A percentile compares a stretch with the other conserved stretches of the same genome.
Conservation (phyloP, 23 tunicate species). For the Trididemnum clinides region DNA sequence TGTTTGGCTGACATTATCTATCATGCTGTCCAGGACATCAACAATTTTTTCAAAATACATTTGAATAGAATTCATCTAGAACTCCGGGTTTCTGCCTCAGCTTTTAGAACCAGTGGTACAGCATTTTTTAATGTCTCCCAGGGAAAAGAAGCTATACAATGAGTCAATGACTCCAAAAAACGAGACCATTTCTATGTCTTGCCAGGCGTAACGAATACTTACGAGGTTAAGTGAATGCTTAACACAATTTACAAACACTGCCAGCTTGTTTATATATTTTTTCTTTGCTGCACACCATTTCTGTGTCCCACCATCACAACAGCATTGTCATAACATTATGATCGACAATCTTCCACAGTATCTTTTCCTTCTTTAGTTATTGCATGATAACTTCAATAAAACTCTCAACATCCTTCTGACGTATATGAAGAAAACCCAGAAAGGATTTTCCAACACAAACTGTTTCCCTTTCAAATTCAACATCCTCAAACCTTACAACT, state of each 20-base stretch:
- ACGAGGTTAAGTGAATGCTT: background rate
- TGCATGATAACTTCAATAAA: background rate
- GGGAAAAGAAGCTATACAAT: background rate
- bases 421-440: background rate
- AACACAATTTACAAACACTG: background rate
- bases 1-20: conserved; percentile 7
- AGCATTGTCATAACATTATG: background rate
- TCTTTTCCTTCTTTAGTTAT: background rate
- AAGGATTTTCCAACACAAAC: background rate
- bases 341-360: background rate
- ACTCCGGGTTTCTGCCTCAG: background rate
- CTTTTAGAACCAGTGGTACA: background rate
- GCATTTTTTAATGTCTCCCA: background rate
- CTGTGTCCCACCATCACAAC: background rate
- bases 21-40: conserved; percentile 2
- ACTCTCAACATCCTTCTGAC: background rate
- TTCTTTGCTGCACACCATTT: background rate
- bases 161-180: background rate
- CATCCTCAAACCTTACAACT: background rate
- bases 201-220: background rate
- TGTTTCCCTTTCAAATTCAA: background rate
- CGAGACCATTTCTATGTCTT: background rate
- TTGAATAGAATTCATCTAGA: background rate
- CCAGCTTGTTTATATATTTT: background rate
- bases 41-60: conserved; percentile 2